Base-by-base conservation (phyloP, 1,140 invertebrate genomes). In the Cryptotermes secundus region DNA sequence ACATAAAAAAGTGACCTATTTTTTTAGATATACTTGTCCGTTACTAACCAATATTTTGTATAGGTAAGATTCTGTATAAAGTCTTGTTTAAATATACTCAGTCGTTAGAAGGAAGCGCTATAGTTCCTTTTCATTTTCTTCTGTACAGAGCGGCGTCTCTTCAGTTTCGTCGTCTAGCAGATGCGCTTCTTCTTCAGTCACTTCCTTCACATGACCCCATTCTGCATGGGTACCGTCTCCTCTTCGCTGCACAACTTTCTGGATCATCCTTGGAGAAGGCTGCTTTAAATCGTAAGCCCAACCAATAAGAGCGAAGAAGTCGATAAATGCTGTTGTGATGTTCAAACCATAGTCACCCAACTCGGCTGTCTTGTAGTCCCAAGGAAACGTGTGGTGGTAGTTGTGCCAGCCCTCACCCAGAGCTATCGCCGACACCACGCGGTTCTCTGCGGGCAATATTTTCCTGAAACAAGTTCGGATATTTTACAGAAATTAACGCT, bases 371-470 rank as follows among this genome's bases (percentile, higher is more conserved):
- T 89, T 88, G 86, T 92, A 92, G 87, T 94, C 93, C 86, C 91
- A 90, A 0, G 93, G 93, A 87, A 94, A 94, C 4, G 90, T 91
- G 87, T 94, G 93, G 86, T 94, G 93, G 87, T 93, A 94, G 87
- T 93, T 93, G 87, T 93, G 93, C 88, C 91, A 93, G 38, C 93
- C 93, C 80, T 80, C 80, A 36, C 80, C 80, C 4, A 36, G 1
- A 10, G 80, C 19, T 35, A 38, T 9, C 2, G 34, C 36, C 0
- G 80, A 80, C 34, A 80, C 80, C 0, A 24, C 7, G 0, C 4
- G 0, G 26, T 80, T 80, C 24, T 80, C 34, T 36, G 80, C 80
- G 6, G 80, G 34, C 0, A 36, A 3, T 38, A 80, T 80, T 31
- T 80, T 36, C 24, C 80, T 80, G 80, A 24, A 80, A 80, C 26